phyloP scores from a whole-genome alignment of 2,797 vertebrate genomes.

The Halcyon smyrnensis region DNA sequence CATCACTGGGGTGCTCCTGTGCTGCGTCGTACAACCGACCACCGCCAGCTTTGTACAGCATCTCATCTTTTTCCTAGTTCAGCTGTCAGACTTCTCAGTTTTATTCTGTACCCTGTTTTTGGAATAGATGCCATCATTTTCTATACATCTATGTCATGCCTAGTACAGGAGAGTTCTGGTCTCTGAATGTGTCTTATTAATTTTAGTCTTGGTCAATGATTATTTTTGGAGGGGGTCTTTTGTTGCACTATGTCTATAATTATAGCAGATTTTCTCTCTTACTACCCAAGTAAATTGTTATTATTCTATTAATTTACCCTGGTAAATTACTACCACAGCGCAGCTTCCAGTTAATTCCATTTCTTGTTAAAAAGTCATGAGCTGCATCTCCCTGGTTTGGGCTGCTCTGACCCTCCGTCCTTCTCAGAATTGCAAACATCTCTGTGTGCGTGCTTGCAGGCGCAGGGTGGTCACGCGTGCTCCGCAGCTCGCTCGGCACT shows the following conservation, averaged over 20 bases:
- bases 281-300: not conserved
- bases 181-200: not conserved
- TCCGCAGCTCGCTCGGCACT: not conserved
- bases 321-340: not conserved
- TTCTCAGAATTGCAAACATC: not conserved
- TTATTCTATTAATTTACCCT: not conserved
- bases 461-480: not conserved
- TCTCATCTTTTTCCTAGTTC: not conserved
- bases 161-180: not conserved
- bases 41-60: not conserved
- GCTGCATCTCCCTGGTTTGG: not conserved
- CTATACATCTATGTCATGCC: not conserved
- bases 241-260: not conserved
- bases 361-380: not conserved
- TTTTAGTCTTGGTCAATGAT: not conserved
- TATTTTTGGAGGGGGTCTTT: not conserved
- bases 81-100: not conserved
- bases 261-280: not conserved
- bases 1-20: not conserved
- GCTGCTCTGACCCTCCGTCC: not conserved
- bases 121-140: not conserved
- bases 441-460: rapidly evolving
- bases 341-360: not conserved
- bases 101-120: not conserved
- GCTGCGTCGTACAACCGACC: rapidly evolving